These are phyloP conservation scores for Syrphus vitripennis DNA, from an alignment of 2,888 invertebrate genomes.

Conservation along the genomic window DNA sequence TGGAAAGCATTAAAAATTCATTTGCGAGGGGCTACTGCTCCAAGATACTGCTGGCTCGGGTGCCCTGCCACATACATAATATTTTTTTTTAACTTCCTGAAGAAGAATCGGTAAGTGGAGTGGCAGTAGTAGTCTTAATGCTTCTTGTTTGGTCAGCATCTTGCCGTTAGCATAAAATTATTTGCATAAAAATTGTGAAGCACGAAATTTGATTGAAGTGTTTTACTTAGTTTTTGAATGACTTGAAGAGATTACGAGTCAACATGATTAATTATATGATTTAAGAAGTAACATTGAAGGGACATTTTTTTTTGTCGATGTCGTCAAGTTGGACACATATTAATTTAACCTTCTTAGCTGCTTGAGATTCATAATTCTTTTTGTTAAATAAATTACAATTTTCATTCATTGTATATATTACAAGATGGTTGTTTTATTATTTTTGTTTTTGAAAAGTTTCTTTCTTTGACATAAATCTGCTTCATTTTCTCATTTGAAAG, in stretches of 20 bases:
- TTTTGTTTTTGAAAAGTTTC: background rate
- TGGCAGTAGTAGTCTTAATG: background rate
- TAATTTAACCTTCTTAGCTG: background rate
- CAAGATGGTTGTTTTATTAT: background rate
- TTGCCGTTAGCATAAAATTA: background rate
- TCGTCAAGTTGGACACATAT: background rate
- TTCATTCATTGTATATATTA: background rate
- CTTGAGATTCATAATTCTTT: background rate
- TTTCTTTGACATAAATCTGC: background rate
- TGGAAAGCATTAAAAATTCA: conserved; percentile 11
- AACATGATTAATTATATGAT: conserved; percentile 51
- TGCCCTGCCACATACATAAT: background rate
- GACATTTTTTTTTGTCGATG: conserved; percentile 21
- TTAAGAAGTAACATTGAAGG: conserved; percentile 32
- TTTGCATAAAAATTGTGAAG: conserved; percentile 12
- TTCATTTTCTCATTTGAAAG: background rate
- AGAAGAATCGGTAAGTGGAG: background rate
- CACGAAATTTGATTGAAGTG: conserved; percentile 28
- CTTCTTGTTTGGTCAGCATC: background rate
- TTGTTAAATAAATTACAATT: background rate
- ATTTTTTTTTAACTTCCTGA: background rate
- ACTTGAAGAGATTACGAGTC: conserved; percentile 15
- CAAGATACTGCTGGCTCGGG: background rate
- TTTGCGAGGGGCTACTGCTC: background rate
- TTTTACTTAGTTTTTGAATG: conserved; percentile 6